Conservation (phyloP, 1,140 invertebrate species). For the Euura saliciscinereae region DNA sequence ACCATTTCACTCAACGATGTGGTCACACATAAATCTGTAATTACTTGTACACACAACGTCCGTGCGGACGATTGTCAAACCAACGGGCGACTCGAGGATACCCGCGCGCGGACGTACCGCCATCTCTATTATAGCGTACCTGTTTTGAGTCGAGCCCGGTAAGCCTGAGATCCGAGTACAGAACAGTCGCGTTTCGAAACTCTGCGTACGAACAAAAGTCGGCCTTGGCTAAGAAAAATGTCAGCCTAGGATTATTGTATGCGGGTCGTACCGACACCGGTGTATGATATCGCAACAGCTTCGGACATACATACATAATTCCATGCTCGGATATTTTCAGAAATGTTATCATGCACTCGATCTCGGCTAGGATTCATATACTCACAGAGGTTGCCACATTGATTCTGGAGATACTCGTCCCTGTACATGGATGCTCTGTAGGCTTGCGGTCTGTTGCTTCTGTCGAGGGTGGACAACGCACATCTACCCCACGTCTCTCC, state of each 20-base stretch:
- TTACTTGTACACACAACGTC: too few relatives aligned
- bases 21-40: too few relatives aligned
- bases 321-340: too few relatives aligned
- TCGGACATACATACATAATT: too few relatives aligned
- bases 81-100: too few relatives aligned
- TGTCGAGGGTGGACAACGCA: constrained; percentile 38
- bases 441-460: constrained; percentile 45
- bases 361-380: constrained; percentile 15
- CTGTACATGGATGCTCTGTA: constrained; percentile 50
- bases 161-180: constrained; percentile 48
- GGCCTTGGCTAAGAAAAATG: constrained; percentile 37
- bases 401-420: constrained; percentile 55
- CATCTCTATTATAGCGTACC: constrained; percentile 30
- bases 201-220: constrained; percentile 57
- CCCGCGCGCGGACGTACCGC: too few relatives aligned
- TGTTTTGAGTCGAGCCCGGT: constrained; percentile 35
- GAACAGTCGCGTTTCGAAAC: constrained; percentile 47
- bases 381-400: constrained; percentile 56
- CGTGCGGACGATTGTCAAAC: too few relatives aligned
- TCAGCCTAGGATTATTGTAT: constrained; percentile 2
- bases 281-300: too few relatives aligned
- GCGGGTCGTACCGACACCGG: constrained; percentile 13
- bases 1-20: too few relatives aligned
- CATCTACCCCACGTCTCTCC: constrained; percentile 40
- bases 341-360: too few relatives aligned